Evolutionary conservation across 2,888 invertebrate genomes (phyloP).

Genomic region (Perithous albicinctus): DNA sequence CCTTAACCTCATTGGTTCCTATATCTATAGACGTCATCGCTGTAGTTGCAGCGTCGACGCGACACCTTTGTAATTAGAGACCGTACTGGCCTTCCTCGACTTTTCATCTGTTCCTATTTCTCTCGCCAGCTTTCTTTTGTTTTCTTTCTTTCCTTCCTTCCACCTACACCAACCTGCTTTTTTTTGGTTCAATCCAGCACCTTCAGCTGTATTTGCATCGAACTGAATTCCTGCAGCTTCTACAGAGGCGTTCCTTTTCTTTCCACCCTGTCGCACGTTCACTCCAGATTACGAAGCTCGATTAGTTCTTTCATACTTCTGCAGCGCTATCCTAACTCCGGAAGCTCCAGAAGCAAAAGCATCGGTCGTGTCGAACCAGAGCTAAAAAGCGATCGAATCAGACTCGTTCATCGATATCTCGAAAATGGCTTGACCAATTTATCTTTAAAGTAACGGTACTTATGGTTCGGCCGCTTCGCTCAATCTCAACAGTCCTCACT

Average conservation of each 20-base stretch:
- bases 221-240: neutral
- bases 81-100: conserved; percentile 29
- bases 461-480: too few species aligned
- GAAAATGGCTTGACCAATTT: too few species aligned
- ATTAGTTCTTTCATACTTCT: neutral
- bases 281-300: conserved; percentile 5
- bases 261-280: neutral
- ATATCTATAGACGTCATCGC: conserved; percentile 27
- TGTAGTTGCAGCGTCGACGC: conserved; percentile 33
- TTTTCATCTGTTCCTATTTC: conserved; percentile 38
- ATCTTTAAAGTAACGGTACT: too few species aligned
- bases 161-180: neutral
- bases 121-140: conserved; percentile 15
- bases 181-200: neutral
- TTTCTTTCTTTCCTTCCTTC: conserved; percentile 18
- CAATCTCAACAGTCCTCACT: too few species aligned
- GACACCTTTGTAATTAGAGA: conserved; percentile 66
- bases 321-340: neutral
- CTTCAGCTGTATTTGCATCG: conserved; percentile 52
- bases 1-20: conserved; percentile 34
- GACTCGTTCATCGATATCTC: neutral
- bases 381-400: neutral
- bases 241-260: conserved; percentile 4
- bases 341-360: neutral
- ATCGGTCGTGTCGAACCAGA: neutral